phyloP scores from a whole-genome alignment of 2,797 vertebrate genomes.

The Mico argentatus region DNA sequence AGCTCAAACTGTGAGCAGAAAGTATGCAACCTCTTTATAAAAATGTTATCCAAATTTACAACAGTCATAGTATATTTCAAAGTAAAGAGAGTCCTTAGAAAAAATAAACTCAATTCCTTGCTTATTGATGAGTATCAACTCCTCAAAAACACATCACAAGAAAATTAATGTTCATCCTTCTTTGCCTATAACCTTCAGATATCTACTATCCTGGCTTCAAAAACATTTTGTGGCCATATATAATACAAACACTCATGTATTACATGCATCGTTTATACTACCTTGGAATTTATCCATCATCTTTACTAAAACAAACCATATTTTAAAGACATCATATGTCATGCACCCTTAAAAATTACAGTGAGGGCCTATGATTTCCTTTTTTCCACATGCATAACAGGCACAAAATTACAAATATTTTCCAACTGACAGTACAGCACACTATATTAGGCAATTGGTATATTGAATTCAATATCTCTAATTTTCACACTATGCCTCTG shows the following conservation, averaged over 20 bases:
- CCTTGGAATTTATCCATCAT: constrained; percentile 64
- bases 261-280: constrained; percentile 62
- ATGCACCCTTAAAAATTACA: constrained; percentile 61
- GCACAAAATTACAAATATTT: constrained; percentile 58
- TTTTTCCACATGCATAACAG: constrained; percentile 45
- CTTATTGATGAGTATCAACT: constrained; percentile 71
- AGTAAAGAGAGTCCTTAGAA: constrained; percentile 76
- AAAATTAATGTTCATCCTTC: constrained; percentile 71
- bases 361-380: constrained; percentile 36
- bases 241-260: constrained; percentile 62
- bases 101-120: constrained; percentile 77
- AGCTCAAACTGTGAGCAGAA: constrained; percentile 72
- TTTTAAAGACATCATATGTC: constrained; percentile 62
- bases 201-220: constrained; percentile 34
- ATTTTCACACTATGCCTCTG: constrained; percentile 63
- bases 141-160: constrained; percentile 74
- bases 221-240: constrained; percentile 65
- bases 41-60: constrained; percentile 80
- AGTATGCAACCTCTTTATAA: constrained; percentile 71
- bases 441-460: constrained; percentile 66
- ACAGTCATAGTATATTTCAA: constrained; percentile 78
- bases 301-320: constrained; percentile 60
- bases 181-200: constrained; percentile 32
- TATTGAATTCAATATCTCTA: constrained; percentile 66
- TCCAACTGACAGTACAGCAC: constrained; percentile 66